A percentile compares a stretch with the other conserved stretches of the same genome.
Conservation (phyloP, 2,797 vertebrate genomes). For the Scolopax rusticola region DNA sequence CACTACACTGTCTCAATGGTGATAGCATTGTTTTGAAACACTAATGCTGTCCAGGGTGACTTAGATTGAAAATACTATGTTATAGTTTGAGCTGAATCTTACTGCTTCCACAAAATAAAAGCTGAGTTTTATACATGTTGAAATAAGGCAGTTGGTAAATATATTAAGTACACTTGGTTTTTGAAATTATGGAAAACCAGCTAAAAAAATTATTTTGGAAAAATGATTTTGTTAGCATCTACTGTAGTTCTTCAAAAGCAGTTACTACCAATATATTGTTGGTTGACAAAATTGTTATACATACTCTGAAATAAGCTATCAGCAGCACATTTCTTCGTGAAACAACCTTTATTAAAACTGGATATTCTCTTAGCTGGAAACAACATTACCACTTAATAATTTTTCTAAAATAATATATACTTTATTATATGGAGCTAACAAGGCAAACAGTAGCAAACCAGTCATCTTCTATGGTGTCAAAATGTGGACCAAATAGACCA, state of each 20-base stretch:
- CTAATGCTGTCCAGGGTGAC: accelerated
- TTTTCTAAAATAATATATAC: constrained; percentile 32
- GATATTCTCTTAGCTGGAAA: constrained; percentile 37
- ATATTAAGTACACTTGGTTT: background rate
- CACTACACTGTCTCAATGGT: accelerated
- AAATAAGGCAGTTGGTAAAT: background rate
- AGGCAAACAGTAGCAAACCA: background rate
- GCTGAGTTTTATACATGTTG: background rate
- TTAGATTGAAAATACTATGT: background rate
- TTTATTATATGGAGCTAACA: background rate
- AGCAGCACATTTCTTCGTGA: constrained; percentile 44
- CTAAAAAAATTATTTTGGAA: background rate
- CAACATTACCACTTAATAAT: background rate
- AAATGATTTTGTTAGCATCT: background rate
- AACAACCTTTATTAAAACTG: constrained; percentile 55
- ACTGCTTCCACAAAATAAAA: background rate
- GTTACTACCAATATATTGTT: background rate
- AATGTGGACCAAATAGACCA: background rate
- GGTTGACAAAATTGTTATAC: constrained; percentile 17
- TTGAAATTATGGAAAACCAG: background rate
- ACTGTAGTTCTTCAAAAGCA: background rate
- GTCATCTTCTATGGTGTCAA: background rate
- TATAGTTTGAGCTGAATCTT: background rate
- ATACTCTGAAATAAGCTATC: constrained; percentile 38
- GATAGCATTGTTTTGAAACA: background rate